Evolutionary conservation across 92 coral and sea anemone genomes (phyloP).

Genomic region (Epizoanthus illoricatus): DNA sequence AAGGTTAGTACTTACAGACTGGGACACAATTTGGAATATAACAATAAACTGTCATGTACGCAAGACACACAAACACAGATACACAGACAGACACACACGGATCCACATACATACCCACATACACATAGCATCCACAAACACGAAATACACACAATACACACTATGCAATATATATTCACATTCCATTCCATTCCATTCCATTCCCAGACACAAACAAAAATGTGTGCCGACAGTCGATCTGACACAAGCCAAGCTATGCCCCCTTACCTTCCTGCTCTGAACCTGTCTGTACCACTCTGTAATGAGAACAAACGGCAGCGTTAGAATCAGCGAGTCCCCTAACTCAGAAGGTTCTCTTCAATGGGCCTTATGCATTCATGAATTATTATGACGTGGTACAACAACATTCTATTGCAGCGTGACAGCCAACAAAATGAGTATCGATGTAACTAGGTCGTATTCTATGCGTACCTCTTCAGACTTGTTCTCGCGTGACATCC

Average conservation of each 20-base stretch:
- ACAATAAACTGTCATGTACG: not conserved
- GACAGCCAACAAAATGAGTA: no score
- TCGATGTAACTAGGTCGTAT: no score
- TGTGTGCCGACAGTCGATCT: no score
- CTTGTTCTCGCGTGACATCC: conserved; percentile 53
- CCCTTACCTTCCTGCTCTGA: conserved; percentile 1
- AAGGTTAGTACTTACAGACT: not conserved
- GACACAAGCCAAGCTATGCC: no score
- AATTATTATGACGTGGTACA: no score
- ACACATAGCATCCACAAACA: not conserved
- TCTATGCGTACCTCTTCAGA: not conserved
- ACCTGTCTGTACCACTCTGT: not conserved
- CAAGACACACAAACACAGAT: not conserved
- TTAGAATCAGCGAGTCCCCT: not conserved
- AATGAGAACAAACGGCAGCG: not conserved
- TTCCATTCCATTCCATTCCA: not conserved
- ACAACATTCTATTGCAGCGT: no score
- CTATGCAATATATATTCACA: no score
- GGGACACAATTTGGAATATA: not conserved
- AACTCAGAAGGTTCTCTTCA: not conserved
- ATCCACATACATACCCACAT: not conserved
- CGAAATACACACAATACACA: no score
- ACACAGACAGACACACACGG: not conserved
- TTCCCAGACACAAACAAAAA: not conserved
- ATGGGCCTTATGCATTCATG: no score